Conservation (phyloP, 2,888 invertebrate genomes). For the Desoria tigrina region DNA sequence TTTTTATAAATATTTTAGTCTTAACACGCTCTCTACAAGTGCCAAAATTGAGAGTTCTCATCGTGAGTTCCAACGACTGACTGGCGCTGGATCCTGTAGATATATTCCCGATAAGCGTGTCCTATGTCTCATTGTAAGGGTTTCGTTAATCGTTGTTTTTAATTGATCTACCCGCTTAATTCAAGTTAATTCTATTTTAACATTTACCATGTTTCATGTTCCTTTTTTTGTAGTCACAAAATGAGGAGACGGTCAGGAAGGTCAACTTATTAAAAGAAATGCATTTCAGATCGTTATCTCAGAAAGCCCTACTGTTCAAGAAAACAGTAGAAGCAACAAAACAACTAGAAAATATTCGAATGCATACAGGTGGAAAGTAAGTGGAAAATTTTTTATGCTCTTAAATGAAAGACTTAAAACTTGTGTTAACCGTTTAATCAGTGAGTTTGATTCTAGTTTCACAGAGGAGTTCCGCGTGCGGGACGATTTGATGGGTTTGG, state of each 20-base stretch:
- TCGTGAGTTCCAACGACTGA: constrained; percentile 92
- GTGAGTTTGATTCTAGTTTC: constrained; percentile 63
- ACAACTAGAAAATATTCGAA: constrained; percentile 88
- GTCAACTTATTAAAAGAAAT: constrained; percentile 86
- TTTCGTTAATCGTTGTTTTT: background rate
- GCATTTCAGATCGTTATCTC: constrained; percentile 57
- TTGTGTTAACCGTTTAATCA: background rate
- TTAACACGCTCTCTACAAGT: constrained; percentile 60
- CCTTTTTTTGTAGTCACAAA: constrained; percentile 63
- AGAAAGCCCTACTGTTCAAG: constrained; percentile 77
- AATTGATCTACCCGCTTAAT: background rate
- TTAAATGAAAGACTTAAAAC: background rate
- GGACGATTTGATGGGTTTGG: constrained; percentile 96
- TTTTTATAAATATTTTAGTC: too few relatives aligned
- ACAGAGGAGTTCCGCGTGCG: constrained; percentile 93
- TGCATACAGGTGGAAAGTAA: constrained; percentile 84
- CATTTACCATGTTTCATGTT: too few relatives aligned
- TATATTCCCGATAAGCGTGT: constrained; percentile 69
- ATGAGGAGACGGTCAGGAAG: constrained; percentile 76
- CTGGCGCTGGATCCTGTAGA: constrained; percentile 65
- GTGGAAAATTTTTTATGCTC: constrained; percentile 57
- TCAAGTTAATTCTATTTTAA: constrained; percentile 18
- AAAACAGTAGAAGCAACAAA: constrained; percentile 95
- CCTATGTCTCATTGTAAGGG: constrained; percentile 73
- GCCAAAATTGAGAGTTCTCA: constrained; percentile 87